Evolutionary conservation across 2,797 vertebrate species (phyloP).

Genomic region (Merluccius polli): DNA sequence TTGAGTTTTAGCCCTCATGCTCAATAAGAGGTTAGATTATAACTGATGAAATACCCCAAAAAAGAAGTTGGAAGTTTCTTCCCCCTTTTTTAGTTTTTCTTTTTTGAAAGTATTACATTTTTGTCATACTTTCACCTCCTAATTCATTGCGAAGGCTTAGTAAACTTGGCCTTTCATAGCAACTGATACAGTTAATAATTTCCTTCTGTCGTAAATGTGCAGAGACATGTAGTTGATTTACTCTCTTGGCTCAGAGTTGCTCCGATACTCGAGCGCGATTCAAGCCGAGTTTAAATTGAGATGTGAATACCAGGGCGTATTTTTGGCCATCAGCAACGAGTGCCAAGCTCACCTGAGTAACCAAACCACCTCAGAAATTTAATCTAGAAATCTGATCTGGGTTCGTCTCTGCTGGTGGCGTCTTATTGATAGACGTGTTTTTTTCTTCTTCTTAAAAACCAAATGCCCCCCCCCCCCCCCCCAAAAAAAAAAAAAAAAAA

Average conservation of each 20-base stretch:
- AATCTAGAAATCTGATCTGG: conserved; percentile 8
- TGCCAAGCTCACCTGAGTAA: conserved; percentile 26
- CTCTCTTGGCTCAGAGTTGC: conserved; percentile 35
- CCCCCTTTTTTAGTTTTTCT: not conserved
- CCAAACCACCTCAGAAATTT: conserved; percentile 10
- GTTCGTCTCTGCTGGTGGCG: conserved; percentile 22
- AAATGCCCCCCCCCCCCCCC: too few species aligned
- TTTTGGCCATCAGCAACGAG: not conserved
- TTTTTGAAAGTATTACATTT: not conserved
- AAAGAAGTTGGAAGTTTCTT: not conserved
- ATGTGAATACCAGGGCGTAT: conserved; percentile 36
- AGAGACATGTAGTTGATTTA: conserved; percentile 22
- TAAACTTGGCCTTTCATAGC: not conserved
- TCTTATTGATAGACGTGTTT: conserved; percentile 23
- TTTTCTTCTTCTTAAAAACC: conserved; percentile 17
- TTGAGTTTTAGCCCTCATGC: not conserved
- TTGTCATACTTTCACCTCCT: not conserved
- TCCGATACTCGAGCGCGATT: conserved; percentile 32
- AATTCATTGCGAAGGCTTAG: not conserved
- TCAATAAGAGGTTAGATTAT: not conserved
- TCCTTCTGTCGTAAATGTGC: conserved; percentile 1
- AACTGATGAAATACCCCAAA: not conserved
- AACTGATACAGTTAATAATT: not conserved
- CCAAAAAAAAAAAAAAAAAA: not conserved
- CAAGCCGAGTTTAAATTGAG: conserved; percentile 45